A percentile compares a stretch with the other conserved stretches of the same genome.
Evolutionary conservation across 2,797 vertebrate genomes (phyloP).

Genomic region (Heliangelus exortis): DNA sequence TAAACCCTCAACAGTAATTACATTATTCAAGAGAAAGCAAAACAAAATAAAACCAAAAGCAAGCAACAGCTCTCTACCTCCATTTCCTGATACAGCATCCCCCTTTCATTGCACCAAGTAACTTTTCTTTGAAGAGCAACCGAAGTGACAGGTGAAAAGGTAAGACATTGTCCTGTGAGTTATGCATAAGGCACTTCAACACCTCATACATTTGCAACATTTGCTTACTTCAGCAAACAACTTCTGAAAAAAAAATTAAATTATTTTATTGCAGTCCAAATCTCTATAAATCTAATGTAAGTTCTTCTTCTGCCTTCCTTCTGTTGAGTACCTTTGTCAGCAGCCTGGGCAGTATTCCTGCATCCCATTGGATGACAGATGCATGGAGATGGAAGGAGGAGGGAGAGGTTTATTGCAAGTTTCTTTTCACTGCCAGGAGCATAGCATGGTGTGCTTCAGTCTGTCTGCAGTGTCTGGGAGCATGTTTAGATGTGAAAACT

Average conservation of each 20-base stretch:
- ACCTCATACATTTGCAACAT: background rate
- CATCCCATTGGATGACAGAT: background rate
- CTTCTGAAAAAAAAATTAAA: background rate
- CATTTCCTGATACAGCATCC: background rate
- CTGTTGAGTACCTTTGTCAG: background rate
- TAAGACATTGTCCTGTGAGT: background rate
- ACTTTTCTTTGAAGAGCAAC: background rate
- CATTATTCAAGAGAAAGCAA: background rate
- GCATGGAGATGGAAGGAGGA: background rate
- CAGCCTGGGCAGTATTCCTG: background rate
- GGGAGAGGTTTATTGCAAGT: background rate
- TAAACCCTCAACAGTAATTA: slow-evolving; percentile 24
- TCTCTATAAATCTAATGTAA: background rate
- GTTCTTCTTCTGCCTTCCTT: background rate
- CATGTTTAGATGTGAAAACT: background rate
- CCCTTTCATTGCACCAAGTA: background rate
- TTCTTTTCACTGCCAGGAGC: background rate
- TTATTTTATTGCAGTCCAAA: background rate
- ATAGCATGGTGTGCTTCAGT: background rate
- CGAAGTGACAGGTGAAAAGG: background rate
- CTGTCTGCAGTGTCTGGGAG: background rate
- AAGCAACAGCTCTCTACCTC: background rate
- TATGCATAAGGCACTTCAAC: background rate
- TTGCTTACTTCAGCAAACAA: background rate
- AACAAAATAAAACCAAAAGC: no score